Percentiles rank a stretch among this genome's conserved stretches.
phyloP scores from a whole-genome alignment of 2,888 invertebrate genomes.

The Cerceris rybyensis region DNA sequence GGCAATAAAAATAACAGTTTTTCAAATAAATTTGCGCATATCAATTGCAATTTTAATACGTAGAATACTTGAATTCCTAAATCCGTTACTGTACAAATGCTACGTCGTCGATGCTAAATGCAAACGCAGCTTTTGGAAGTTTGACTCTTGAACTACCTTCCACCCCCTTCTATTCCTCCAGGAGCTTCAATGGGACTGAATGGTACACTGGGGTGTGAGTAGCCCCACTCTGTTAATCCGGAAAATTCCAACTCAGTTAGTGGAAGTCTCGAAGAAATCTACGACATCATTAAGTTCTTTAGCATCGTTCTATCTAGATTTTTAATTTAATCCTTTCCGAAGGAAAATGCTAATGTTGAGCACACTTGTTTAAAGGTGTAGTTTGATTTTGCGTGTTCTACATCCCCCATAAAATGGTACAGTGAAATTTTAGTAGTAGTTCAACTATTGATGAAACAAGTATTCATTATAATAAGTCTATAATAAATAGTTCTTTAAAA shows the following conservation, averaged over 20 bases:
- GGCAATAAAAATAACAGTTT: too few species aligned
- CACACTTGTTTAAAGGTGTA: too few species aligned
- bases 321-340: conserved; percentile 3
- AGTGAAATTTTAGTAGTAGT: too few species aligned
- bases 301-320: conserved; percentile 8
- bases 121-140: conserved; percentile 59
- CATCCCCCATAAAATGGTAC: too few species aligned
- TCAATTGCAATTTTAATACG: conserved; percentile 21
- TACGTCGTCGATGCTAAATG: conserved; percentile 59
- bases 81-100: conserved; percentile 47
- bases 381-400: too few species aligned
- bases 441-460: too few species aligned
- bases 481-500: too few species aligned
- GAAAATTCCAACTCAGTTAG: conserved; percentile 38
- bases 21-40: neutral
- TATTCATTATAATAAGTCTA: too few species aligned
- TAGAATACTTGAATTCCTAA: conserved; percentile 34
- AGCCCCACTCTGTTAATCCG: conserved; percentile 43
- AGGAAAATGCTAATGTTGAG: too few species aligned
- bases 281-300: conserved; percentile 20
- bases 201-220: conserved; percentile 33
- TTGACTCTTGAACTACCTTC: conserved; percentile 52
- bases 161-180: conserved; percentile 30
- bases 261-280: conserved; percentile 23
- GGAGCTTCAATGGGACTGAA: conserved; percentile 40